Evolutionary conservation across 1,140 invertebrate genomes (phyloP), one percentile per base, ranked within the genome.

Genomic region (Epicauta chinensis): DNA sequence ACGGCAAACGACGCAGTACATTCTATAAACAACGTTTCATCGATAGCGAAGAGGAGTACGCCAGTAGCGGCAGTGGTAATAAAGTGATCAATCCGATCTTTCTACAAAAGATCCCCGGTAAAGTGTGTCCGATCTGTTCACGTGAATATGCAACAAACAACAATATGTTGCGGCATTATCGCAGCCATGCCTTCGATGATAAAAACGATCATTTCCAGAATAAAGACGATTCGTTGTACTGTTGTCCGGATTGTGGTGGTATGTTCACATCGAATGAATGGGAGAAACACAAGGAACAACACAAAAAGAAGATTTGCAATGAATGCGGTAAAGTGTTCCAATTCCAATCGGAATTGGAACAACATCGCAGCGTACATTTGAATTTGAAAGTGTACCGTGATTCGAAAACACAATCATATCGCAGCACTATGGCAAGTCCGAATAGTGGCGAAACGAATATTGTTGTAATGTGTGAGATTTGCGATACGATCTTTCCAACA

Each of bases 311-410:
- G 43, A 75, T 73, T 40, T 85, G 82, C 39, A 73, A 76, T 9
- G 75, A 83, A 7, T 85, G 82, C 52, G 76, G 78, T 7, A 76
- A 79, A 57, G 74, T 75, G 35, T 84, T 83, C 60, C 63, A 74
- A 16, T 74, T 80, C 10, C 75, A 76, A 13, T 69, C 68, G 1
- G 78, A 83, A 46, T 66, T 83, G 3, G 73, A 75, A 0, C 79
- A 83, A 53, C 83, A 85, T 58, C 78, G 80, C 36, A 81, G 78
- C 57, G 72, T 79, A 1, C 82, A 85, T 66, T 69, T 82, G 15
- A 80, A 82, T 56, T 72, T 82, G 2, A 83, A 83, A 58, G 77
- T 81, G 15, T 82, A 80, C 47, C 62, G 64, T 37, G 66, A 68
- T 43, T 61, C 66, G 1, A 63, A 68, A 58, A 68, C 66, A 2